Percentiles rank a stretch among this genome's conserved stretches.
phyloP scores from a whole-genome alignment of 1,140 invertebrate species.

The Magallana angulata region DNA sequence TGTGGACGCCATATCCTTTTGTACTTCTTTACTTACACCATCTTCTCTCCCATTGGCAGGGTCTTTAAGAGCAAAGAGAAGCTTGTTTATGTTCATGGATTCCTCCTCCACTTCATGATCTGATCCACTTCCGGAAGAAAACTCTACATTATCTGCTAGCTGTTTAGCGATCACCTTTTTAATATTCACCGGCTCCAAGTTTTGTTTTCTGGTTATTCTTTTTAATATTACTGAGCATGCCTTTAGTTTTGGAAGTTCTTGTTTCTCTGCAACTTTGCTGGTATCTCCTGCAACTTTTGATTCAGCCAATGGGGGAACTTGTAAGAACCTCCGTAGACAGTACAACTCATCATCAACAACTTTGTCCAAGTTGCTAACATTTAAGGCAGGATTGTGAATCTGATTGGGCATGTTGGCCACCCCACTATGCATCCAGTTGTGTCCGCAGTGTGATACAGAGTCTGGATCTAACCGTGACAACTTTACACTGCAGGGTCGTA shows the following conservation, averaged over 20 bases:
- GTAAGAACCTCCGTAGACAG: conserved; percentile 20
- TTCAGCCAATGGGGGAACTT: not conserved
- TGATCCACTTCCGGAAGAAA: conserved; percentile 13
- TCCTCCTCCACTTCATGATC: not conserved
- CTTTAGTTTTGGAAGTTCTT: not conserved
- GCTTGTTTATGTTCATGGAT: not conserved
- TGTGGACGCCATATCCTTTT: not conserved
- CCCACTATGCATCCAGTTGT: not conserved
- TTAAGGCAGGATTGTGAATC: not conserved
- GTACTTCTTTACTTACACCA: not conserved
- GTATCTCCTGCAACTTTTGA: not conserved
- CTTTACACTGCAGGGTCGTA: conserved; percentile 1
- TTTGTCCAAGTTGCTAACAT: not conserved
- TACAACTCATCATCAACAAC: conserved; percentile 25
- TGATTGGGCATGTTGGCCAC: not conserved
- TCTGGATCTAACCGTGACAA: not conserved
- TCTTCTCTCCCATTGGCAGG: not conserved
- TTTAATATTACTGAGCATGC: not conserved
- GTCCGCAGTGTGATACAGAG: not conserved
- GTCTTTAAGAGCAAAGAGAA: not conserved
- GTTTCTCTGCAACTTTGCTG: not conserved
- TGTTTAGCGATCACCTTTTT: conserved; percentile 13
- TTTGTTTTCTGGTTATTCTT: not conserved
- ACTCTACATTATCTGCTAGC: not conserved
- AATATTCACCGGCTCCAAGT: conserved; percentile 8